Percentiles rank a stretch among this genome's conserved stretches.
Conservation (phyloP, 2,113 vertebrate species). For the Oceanites oceanicus region DNA sequence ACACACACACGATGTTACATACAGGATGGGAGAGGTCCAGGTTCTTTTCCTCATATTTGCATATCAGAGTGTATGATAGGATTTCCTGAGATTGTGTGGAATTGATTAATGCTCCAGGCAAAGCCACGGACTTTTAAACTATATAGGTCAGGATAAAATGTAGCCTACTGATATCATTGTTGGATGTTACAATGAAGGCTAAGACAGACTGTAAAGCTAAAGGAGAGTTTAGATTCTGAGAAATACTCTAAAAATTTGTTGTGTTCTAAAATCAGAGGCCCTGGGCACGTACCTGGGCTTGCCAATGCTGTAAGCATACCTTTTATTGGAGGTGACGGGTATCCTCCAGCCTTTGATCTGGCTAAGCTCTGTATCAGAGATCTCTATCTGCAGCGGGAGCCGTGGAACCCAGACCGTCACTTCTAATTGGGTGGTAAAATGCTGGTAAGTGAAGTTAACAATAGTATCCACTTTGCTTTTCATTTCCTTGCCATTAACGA, state of each 20-base stretch:
- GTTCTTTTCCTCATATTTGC: not conserved
- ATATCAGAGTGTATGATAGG: accelerated
- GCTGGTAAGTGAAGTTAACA: constrained; percentile 93
- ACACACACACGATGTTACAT: too few species aligned
- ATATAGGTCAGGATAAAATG: not conserved
- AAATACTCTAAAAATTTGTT: not conserved
- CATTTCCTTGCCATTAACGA: constrained; percentile 96
- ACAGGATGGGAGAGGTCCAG: not conserved
- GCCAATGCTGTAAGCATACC: constrained; percentile 56
- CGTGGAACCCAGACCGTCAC: constrained; percentile 91
- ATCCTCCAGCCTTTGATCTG: constrained; percentile 98
- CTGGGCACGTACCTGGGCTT: accelerated
- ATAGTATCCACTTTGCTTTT: constrained; percentile 84
- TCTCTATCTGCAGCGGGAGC: constrained; percentile 92
- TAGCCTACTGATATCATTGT: not conserved
- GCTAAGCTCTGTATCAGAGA: constrained; percentile 94
- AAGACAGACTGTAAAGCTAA: not conserved
- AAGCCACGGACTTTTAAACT: not conserved
- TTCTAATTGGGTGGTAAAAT: constrained; percentile 86
- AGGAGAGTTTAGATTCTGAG: not conserved
- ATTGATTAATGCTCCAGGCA: not conserved
- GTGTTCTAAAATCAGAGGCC: not conserved
- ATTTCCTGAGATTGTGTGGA: not conserved
- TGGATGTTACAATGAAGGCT: not conserved
- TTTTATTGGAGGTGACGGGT: constrained; percentile 87